These are phyloP conservation scores for Aleiodes alternator DNA, from an alignment of 2,888 invertebrate genomes.

Conservation along the genomic window DNA sequence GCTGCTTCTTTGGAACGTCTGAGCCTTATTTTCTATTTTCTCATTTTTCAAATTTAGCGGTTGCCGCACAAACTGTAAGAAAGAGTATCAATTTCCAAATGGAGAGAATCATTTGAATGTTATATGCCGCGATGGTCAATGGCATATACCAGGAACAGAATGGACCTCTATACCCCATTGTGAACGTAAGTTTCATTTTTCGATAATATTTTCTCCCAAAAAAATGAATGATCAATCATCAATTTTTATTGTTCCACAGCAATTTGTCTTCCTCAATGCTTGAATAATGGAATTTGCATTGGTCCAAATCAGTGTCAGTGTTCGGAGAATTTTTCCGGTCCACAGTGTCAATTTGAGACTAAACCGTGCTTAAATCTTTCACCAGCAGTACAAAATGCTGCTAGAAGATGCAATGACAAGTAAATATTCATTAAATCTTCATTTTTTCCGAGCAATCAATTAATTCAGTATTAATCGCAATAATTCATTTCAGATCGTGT, in stretches of 20 bases:
- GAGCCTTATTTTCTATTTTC: conserved; percentile 14
- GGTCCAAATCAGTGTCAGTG: conserved; percentile 85
- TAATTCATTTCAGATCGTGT: conserved; percentile 78
- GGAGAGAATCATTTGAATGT: conserved; percentile 76
- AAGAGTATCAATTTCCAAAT: conserved; percentile 77
- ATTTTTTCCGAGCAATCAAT: conserved; percentile 21
- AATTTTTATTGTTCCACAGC: conserved; percentile 77
- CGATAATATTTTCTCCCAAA: conserved; percentile 9
- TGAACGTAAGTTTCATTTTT: conserved; percentile 77
- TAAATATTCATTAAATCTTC: conserved; percentile 73
- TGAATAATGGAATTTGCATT: conserved; percentile 88
- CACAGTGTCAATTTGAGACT: conserved; percentile 85
- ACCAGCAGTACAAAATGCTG: conserved; percentile 81
- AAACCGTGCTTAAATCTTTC: conserved; percentile 83
- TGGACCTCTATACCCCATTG: conserved; percentile 79
- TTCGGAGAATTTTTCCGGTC: conserved; percentile 83
- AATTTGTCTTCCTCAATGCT: conserved; percentile 84
- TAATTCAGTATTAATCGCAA: background rate
- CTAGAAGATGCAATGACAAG: conserved; percentile 80
- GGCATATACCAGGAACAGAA: conserved; percentile 76
- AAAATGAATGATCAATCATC: conserved; percentile 3
- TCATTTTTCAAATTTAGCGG: conserved; percentile 68
- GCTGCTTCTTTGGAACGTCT: too few species aligned
- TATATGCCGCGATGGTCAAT: conserved; percentile 76
- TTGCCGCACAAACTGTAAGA: conserved; percentile 77